phyloP scores from a whole-genome alignment of 2,888 invertebrate genomes.

The Sinodicranocentrus sp. region DNA sequence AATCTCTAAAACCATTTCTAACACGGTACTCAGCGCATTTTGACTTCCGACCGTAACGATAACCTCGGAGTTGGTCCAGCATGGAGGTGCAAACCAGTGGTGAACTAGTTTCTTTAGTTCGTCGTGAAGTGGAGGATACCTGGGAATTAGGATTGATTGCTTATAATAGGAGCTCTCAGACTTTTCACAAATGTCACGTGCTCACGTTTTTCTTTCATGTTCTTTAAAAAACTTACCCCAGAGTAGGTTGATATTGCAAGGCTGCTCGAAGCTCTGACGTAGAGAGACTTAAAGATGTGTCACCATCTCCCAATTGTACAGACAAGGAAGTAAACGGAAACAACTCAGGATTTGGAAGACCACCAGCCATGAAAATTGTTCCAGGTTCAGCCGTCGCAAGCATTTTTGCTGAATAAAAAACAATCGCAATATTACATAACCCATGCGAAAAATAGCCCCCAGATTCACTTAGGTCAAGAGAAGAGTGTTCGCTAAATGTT shows the following conservation, averaged over 20 bases:
- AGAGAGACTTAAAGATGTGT: slow-evolving; percentile 80
- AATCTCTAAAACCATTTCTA: slow-evolving; percentile 85
- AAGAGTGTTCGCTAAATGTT: too few relatives aligned
- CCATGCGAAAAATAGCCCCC: too few relatives aligned
- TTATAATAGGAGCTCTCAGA: too few relatives aligned
- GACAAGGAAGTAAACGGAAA: slow-evolving; percentile 85
- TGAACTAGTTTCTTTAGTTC: slow-evolving; percentile 84
- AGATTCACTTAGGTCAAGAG: too few relatives aligned
- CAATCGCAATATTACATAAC: background rate
- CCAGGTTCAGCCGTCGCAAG: slow-evolving; percentile 79
- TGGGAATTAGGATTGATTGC: too few relatives aligned
- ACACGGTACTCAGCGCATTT: slow-evolving; percentile 87
- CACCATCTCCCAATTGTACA: slow-evolving; percentile 80
- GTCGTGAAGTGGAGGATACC: slow-evolving; percentile 82
- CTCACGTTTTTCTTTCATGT: slow-evolving; percentile 18
- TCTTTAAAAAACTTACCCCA: slow-evolving; percentile 81
- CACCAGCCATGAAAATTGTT: slow-evolving; percentile 82
- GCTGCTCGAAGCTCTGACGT: slow-evolving; percentile 83
- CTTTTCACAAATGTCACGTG: too few relatives aligned
- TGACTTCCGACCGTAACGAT: slow-evolving; percentile 87
- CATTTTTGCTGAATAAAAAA: slow-evolving; percentile 80
- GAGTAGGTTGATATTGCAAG: slow-evolving; percentile 87
- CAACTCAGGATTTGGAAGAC: slow-evolving; percentile 86
- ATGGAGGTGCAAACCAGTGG: slow-evolving; percentile 84
- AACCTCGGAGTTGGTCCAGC: slow-evolving; percentile 81